Base-by-base conservation (phyloP, 2,888 invertebrate species). In the Microplitis manilae region DNA sequence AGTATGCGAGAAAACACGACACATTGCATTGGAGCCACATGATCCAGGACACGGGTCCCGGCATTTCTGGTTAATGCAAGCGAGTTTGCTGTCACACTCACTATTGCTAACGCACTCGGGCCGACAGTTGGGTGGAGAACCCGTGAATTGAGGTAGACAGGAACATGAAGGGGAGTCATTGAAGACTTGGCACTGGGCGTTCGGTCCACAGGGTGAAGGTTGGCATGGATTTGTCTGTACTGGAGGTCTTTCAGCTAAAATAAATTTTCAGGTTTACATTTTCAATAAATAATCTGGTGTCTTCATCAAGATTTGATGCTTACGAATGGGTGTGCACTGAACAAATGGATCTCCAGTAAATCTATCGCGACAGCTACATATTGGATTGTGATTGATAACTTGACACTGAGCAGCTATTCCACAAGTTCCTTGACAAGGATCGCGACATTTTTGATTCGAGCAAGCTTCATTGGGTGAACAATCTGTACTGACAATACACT, bases 31-130 rank as follows among this genome's bases (percentile, higher is more conserved):
- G 30, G 93, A 85, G 9, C 96, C 96, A 85, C 96, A 95, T 39
- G 95, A 93, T 67, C 95, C 95, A 6, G 93, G 92, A 85, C 96
- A 96, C n/a, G 96, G 96, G 88, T 96, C 94, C 81, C 92, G 92
- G 88, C 96, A 96, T 89, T 94, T 95, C 89, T 94, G 93, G 83
- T 93, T 93, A 68, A 96, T 93, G 85, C 96, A 96, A 6, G 96
- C 94, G 85, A 93, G 92, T 83, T 93, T 93, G 79, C 93, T 94
- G 71, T 93, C 90, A 86, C 96, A 96, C 85, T 96, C 95, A 8
- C 94, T 92, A 82, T 94, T 95, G 60, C 94, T 92, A 6, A 93
- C 90, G 87, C 96, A 96, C 90, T 96, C 96, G 0, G 96, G 95
- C 80, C 92, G 92, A 87, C 96, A 96, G 78, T 92, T 92, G 9